These are phyloP conservation scores for Lathamus discolor DNA, from an alignment of 2,113 vertebrate genomes.

Conservation along the genomic window DNA sequence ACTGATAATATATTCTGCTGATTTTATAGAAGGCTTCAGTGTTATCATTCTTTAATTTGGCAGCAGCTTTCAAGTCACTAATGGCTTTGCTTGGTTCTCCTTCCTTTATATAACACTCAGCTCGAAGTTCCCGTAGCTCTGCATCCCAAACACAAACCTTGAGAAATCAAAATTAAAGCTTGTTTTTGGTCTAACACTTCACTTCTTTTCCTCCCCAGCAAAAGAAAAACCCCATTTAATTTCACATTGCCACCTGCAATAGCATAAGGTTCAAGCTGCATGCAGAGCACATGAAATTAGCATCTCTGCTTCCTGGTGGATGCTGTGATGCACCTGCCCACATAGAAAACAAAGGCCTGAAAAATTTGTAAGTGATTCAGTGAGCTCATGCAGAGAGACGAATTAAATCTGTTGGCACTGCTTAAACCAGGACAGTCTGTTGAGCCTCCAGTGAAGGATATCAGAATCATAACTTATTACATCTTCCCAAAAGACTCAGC, in stretches of 20 bases:
- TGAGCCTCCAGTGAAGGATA: slow-evolving; percentile 34
- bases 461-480: background rate
- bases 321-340: slow-evolving; percentile 64
- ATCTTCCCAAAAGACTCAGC: background rate
- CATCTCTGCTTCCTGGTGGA: slow-evolving; percentile 41
- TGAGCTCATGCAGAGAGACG: slow-evolving; percentile 24
- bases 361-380: slow-evolving; percentile 26
- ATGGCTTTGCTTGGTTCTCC: slow-evolving; percentile 93
- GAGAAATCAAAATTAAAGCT: slow-evolving; percentile 71
- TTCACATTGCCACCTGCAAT: slow-evolving; percentile 38
- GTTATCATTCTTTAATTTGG: slow-evolving; percentile 95
- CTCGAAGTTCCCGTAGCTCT: slow-evolving; percentile 89
- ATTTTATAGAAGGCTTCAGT: slow-evolving; percentile 95
- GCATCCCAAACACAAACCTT: slow-evolving; percentile 96
- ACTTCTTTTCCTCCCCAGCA: background rate
- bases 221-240: background rate
- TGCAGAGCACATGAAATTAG: slow-evolving; percentile 23
- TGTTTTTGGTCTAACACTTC: slow-evolving; percentile 31
- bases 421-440: slow-evolving; percentile 23
- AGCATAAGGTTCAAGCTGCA: slow-evolving; percentile 42
- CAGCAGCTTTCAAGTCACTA: slow-evolving; percentile 92
- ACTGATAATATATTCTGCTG: slow-evolving; percentile 92
- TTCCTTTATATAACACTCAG: slow-evolving; percentile 91
- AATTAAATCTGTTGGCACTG: slow-evolving; percentile 30
- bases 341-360: slow-evolving; percentile 21